Conservation (phyloP, 23 tunicate genomes). For the Ascidia mentula region DNA sequence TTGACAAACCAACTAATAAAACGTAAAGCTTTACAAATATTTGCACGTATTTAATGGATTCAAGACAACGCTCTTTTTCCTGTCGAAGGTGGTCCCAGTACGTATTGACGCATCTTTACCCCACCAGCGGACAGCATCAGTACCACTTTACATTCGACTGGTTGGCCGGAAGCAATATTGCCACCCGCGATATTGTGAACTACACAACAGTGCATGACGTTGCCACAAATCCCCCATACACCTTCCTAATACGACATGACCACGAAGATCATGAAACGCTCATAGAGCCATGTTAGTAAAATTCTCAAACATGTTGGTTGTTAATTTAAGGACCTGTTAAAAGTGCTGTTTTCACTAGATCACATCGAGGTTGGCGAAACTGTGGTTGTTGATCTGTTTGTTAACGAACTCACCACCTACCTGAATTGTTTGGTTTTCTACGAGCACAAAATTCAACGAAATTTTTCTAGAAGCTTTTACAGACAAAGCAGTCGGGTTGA, state of each 20-base stretch:
- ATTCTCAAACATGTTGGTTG: neutral
- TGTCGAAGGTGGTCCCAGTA: neutral
- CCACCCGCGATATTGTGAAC: conserved; percentile 1
- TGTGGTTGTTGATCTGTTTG: neutral
- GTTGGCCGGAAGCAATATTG: conserved; percentile 8
- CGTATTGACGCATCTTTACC: conserved; percentile 17
- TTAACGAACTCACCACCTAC: neutral
- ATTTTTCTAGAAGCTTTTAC: neutral
- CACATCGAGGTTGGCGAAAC: neutral
- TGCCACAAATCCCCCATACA: conserved; percentile 14
- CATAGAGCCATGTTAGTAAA: neutral
- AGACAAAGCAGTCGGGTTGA: neutral
- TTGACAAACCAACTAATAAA: neutral
- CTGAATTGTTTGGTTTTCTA: neutral
- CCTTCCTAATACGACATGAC: neutral
- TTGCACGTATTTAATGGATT: neutral
- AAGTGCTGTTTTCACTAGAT: neutral
- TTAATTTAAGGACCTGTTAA: neutral
- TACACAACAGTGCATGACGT: conserved; percentile 28
- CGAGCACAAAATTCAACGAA: neutral
- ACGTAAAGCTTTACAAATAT: neutral
- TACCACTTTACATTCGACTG: conserved; percentile 15
- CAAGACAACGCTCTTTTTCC: neutral
- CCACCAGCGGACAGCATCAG: conserved; percentile 16
- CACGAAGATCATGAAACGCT: neutral